phyloP scores from a whole-genome alignment of 2,888 invertebrate genomes.

The Pheosia gnoma region DNA sequence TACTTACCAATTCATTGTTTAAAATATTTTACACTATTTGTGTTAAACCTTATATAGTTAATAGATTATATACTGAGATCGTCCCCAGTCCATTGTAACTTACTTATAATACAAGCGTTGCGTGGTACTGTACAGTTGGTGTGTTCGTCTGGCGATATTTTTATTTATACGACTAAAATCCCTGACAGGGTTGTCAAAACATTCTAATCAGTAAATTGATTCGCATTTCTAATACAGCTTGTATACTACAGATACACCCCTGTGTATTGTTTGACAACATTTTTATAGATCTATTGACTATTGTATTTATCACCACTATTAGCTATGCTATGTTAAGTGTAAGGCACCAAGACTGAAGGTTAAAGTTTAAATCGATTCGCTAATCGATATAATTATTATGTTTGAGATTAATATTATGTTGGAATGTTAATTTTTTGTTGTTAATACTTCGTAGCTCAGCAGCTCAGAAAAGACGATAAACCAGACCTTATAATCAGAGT shows the following conservation, averaged over 20 bases:
- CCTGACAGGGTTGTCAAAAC: too few species aligned
- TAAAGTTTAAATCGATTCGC: constrained; percentile 37
- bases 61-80: too few species aligned
- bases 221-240: too few species aligned
- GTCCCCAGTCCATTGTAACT: too few species aligned
- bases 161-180: too few species aligned
- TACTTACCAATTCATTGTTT: too few species aligned
- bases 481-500: background rate
- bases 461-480: background rate
- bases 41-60: too few species aligned
- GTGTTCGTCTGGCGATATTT: too few species aligned
- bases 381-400: constrained; percentile 18
- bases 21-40: too few species aligned
- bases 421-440: constrained; percentile 20
- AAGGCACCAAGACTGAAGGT: constrained; percentile 68
- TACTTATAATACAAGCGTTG: too few species aligned
- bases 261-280: constrained; percentile 10
- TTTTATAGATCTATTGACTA: background rate
- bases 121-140: too few species aligned
- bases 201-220: background rate
- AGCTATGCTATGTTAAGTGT: constrained; percentile 25
- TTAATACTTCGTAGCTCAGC: constrained; percentile 11
- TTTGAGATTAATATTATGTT: constrained; percentile 17
- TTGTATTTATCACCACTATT: constrained; percentile 5
- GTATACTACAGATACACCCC: too few species aligned